A percentile compares a stretch with the other conserved stretches of the same genome.
These are phyloP conservation scores for Drosophila prosaltans DNA, from an alignment of 1,140 invertebrate genomes.

Conservation along the genomic window DNA sequence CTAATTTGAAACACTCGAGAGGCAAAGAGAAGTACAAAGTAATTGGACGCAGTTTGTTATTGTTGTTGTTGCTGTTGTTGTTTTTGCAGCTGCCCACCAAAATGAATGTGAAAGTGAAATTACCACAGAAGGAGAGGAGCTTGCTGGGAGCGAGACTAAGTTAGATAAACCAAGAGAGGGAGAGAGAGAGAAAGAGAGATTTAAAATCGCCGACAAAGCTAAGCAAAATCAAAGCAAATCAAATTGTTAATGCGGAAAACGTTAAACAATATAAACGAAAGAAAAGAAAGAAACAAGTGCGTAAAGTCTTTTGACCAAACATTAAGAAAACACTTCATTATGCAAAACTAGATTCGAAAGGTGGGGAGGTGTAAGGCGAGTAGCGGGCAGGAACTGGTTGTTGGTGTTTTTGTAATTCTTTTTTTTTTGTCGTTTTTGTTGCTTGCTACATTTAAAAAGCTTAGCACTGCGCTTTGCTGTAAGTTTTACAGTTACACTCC, in stretches of 20 bases:
- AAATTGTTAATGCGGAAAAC: slow-evolving; percentile 11
- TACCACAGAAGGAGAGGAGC: slow-evolving; percentile 23
- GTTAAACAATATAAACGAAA: slow-evolving; percentile 3
- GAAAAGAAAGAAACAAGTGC: slow-evolving; percentile 38
- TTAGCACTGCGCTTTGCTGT: slow-evolving; percentile 56
- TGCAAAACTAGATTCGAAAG: slow-evolving; percentile 35
- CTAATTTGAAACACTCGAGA: slow-evolving; percentile 61
- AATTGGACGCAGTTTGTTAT: slow-evolving; percentile 48
- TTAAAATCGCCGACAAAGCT: background rate
- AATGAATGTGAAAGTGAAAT: slow-evolving; percentile 77
- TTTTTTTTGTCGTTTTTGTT: background rate
- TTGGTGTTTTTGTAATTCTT: background rate
- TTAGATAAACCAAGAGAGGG: background rate
- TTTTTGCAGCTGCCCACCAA: slow-evolving; percentile 58
- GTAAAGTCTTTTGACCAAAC: slow-evolving; percentile 24
- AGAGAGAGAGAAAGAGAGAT: background rate
- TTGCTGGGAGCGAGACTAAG: background rate
- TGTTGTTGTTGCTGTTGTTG: slow-evolving; percentile 33
- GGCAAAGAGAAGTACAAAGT: slow-evolving; percentile 56
- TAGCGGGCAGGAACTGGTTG: slow-evolving; percentile 32
- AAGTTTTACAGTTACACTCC: slow-evolving; percentile 63
- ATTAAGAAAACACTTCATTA: slow-evolving; percentile 34
- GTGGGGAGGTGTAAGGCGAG: background rate
- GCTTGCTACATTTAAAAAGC: slow-evolving; percentile 35
- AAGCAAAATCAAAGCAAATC: slow-evolving; percentile 12